Conservation (phyloP, 2,888 invertebrate species). For the Plusia festucae region DNA sequence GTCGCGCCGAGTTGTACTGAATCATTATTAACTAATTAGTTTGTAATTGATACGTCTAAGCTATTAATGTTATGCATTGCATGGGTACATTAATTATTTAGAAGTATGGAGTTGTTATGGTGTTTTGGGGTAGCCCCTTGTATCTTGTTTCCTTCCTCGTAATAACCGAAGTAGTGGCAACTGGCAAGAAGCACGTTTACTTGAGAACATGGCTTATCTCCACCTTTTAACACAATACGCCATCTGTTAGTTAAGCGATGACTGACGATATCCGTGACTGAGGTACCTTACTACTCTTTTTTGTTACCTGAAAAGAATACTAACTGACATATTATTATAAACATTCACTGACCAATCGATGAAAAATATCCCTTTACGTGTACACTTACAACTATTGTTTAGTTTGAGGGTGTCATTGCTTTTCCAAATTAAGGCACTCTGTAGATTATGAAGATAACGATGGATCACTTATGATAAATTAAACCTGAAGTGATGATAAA, state of each 20-base stretch:
- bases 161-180: slow-evolving; percentile 32
- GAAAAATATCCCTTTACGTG: no score
- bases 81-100: slow-evolving; percentile 27
- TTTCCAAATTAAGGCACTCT: slow-evolving; percentile 16
- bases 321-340: neutral
- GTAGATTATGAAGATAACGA: slow-evolving; percentile 20
- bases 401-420: neutral
- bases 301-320: neutral
- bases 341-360: neutral
- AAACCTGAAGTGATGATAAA: slow-evolving; percentile 20
- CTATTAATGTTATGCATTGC: slow-evolving; percentile 23
- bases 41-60: slow-evolving; percentile 43
- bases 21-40: slow-evolving; percentile 69
- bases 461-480: slow-evolving; percentile 29
- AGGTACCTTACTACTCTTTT: slow-evolving; percentile 50
- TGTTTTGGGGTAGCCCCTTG: slow-evolving; percentile 19
- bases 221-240: slow-evolving; percentile 73
- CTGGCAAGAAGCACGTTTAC: slow-evolving; percentile 42
- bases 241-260: slow-evolving; percentile 79
- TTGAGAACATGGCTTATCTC: slow-evolving; percentile 76
- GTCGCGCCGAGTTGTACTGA: slow-evolving; percentile 63
- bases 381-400: neutral
- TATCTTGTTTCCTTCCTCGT: slow-evolving; percentile 38
- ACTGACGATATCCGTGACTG: slow-evolving; percentile 79
- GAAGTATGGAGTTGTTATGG: slow-evolving; percentile 22